A percentile compares a stretch with the other conserved stretches of the same genome.
Evolutionary conservation across 2,888 invertebrate genomes (phyloP).

Genomic region (Amphipoea lucens): DNA sequence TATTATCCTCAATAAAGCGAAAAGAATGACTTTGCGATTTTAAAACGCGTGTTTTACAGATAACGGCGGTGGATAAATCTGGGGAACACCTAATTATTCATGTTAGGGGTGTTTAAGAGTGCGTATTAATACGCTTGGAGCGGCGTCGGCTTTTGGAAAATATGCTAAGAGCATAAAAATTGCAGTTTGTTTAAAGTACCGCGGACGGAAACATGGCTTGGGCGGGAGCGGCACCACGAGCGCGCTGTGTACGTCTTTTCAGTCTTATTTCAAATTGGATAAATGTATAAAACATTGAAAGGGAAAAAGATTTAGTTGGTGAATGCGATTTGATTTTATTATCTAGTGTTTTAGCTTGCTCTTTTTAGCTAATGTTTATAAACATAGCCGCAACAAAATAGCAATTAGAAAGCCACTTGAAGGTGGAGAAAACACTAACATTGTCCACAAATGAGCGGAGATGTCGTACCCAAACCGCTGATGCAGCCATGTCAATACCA

Average conservation of each 20-base stretch:
- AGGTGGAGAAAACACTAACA: constrained; percentile 38
- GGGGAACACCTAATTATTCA: constrained; percentile 90
- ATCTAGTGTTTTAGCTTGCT: neutral
- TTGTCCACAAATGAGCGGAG: constrained; percentile 69
- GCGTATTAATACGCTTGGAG: constrained; percentile 85
- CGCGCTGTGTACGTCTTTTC: constrained; percentile 76
- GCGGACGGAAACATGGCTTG: constrained; percentile 84
- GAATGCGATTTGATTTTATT: constrained; percentile 53
- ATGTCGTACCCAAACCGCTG: constrained; percentile 84
- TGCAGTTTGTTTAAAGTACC: constrained; percentile 84
- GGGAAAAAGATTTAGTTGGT: constrained; percentile 54
- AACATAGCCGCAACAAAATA: constrained; percentile 4
- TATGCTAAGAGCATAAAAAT: constrained; percentile 81
- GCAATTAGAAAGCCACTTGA: constrained; percentile 38
- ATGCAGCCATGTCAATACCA: constrained; percentile 84
- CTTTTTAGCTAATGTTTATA: neutral
- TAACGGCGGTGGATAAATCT: constrained; percentile 85
- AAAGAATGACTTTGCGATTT: constrained; percentile 89
- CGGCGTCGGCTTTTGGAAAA: constrained; percentile 81
- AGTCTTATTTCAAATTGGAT: constrained; percentile 78
- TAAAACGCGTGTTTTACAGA: constrained; percentile 89
- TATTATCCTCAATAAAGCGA: constrained; percentile 89
- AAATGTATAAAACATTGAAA: constrained; percentile 76
- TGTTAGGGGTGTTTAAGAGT: constrained; percentile 88
- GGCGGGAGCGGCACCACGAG: constrained; percentile 80